Conservation (phyloP, 2,797 vertebrate species). For the Galagoides demidoff region DNA sequence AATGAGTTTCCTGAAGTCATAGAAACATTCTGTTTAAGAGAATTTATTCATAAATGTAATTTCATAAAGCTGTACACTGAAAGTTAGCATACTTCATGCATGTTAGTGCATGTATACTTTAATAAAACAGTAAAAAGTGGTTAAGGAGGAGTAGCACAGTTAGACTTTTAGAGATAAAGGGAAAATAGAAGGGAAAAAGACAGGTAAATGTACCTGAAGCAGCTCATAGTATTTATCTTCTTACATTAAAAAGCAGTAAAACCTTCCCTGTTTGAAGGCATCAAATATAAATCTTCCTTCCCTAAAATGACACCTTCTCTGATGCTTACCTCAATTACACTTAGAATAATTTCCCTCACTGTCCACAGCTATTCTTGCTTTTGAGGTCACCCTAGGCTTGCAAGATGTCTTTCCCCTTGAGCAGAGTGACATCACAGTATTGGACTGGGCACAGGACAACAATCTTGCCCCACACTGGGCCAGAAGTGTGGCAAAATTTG, state of each 20-base stretch:
- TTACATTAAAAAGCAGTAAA: not conserved
- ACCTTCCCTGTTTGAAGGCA: not conserved
- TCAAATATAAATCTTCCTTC: slow-evolving; percentile 14
- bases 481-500: not conserved
- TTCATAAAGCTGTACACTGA: not conserved
- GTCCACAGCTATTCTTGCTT: not conserved
- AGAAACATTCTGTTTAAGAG: not conserved
- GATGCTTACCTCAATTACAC: not conserved
- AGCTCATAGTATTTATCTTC: not conserved
- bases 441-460: not conserved
- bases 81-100: not conserved
- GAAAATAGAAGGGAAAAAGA: not conserved
- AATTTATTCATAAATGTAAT: not conserved
- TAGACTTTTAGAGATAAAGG: not conserved
- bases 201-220: not conserved
- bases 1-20: not conserved
- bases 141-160: not conserved
- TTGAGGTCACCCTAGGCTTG: not conserved
- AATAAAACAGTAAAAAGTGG: slow-evolving; percentile 20
- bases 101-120: not conserved
- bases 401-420: not conserved
- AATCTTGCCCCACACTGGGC: not conserved
- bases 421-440: not conserved
- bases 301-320: not conserved
- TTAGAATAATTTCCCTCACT: not conserved